Conservation (phyloP, 64 coral and sea anemone genomes). For the Acropora yongei region DNA sequence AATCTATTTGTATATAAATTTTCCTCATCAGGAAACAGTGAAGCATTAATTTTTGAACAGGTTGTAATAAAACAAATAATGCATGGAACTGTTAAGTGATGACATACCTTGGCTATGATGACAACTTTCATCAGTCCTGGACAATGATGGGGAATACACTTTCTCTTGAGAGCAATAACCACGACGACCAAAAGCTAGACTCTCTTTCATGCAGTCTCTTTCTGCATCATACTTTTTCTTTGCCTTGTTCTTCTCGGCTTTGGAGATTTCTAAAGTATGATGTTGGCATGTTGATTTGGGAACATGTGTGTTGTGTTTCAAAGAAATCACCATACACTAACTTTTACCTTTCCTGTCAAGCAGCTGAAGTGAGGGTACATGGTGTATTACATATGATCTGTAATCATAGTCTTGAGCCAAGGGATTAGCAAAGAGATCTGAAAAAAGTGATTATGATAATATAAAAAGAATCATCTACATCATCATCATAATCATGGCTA, state of each 20-base stretch:
- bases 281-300: background rate
- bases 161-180: constrained; percentile 64
- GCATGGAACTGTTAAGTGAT: too few species aligned
- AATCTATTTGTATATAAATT: too few species aligned
- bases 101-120: constrained; percentile 60
- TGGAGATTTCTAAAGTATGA: constrained; percentile 60
- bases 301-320: too few species aligned
- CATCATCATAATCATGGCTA: too few species aligned
- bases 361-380: constrained; percentile 76
- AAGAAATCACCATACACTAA: too few species aligned
- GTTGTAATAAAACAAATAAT: too few species aligned
- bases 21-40: too few species aligned
- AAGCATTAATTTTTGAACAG: too few species aligned
- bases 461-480: too few species aligned
- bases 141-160: constrained; percentile 70
- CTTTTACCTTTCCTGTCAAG: constrained; percentile 91
- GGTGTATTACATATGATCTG: constrained; percentile 84
- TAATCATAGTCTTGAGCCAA: constrained; percentile 95
- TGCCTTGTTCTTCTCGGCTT: constrained; percentile 70
- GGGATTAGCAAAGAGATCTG: constrained; percentile 94
- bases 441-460: background rate
- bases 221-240: constrained; percentile 72
- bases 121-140: constrained; percentile 59
- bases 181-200: constrained; percentile 80
- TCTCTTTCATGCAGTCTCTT: constrained; percentile 75